Evolutionary conservation across 2,888 invertebrate species (phyloP).

Genomic region (Drosophila antonietae): DNA sequence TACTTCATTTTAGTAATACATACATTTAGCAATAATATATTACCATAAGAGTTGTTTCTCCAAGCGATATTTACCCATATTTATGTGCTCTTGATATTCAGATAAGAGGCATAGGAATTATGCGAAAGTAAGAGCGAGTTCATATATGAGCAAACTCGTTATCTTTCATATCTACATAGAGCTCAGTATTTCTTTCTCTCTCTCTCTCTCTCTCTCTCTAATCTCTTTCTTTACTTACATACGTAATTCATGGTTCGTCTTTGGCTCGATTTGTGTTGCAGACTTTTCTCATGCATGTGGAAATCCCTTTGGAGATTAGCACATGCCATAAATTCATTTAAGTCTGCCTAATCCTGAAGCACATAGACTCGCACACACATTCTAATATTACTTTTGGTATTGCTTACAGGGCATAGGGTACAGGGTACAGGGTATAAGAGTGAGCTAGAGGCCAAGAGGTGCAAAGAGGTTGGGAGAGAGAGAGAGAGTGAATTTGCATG

Average conservation of each 20-base stretch:
- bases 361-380: slow-evolving; percentile 30
- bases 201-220: not conserved
- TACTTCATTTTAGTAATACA: too few species aligned
- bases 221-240: slow-evolving; percentile 22
- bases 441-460: not conserved
- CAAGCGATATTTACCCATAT: not conserved
- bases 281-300: slow-evolving; percentile 34
- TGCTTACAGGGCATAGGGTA: slow-evolving; percentile 18
- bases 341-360: slow-evolving; percentile 62
- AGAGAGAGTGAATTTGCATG: slow-evolving; percentile 53
- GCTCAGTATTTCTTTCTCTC: not conserved
- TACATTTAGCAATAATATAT: too few species aligned
- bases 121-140: not conserved
- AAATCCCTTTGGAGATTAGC: slow-evolving; percentile 59
- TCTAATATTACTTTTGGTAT: slow-evolving; percentile 42
- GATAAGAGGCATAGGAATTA: not conserved
- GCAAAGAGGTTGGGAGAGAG: not conserved
- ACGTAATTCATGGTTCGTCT: slow-evolving; percentile 14
- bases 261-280: slow-evolving; percentile 14
- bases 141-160: slow-evolving; percentile 1
- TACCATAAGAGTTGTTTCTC: too few species aligned
- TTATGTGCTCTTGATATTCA: not conserved
- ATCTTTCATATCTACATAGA: slow-evolving; percentile 1
- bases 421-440: not conserved
- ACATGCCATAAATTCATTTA: slow-evolving; percentile 75